Base-by-base conservation (phyloP, 2,888 invertebrate genomes). In the Cephonodes hylas region DNA sequence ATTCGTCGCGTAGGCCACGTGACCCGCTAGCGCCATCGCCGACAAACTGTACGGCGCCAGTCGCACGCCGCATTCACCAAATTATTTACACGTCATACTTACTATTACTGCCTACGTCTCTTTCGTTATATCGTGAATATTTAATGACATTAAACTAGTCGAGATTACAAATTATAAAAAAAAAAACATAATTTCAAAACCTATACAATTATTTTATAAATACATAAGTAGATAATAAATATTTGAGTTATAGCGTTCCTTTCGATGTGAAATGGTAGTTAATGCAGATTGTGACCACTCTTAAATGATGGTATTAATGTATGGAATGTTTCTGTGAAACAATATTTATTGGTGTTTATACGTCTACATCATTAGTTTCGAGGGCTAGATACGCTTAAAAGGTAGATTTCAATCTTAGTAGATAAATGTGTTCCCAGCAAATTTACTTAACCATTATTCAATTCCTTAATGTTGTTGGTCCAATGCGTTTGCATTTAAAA, bases 71-170 rank as follows among this genome's bases (percentile, higher is more conserved):
- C 38, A 38, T 38, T 38, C 38, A 38, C 10, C 38, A n/a, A 38
- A 38, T 38, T 38, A 38, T 38, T 38, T 38, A 38, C 38, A 38
- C n/a, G 38, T 38, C n/a, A 38, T 38, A 38, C 38, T 38, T 38
- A 38, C 38, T 38, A 38, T 13, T n/a, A 38, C 38, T 38, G 38
- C 38, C 34, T 38, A 10, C n/a, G n/a, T 22, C 42, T 10, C 23
- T 58, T 23, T 58, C 38, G 38, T 48, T 6, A 34, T 34, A 38
- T 60, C 48, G 60, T 18, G 10, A 6, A 25, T 46, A 58, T 34
- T 60, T 22, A 48, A 46, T 60, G 60, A 61, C 45, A 56, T 58
- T 25, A 62, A 58, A 15, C 61, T 62, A 62, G 61, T 62, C 61
- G 61, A 34, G 58, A 45, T 38, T 62, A 46, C 45, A 58, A 58